A percentile compares a stretch with the other conserved stretches of the same genome.
Evolutionary conservation across 2,888 invertebrate genomes (phyloP).

Genomic region (Orthonevra nobilis): DNA sequence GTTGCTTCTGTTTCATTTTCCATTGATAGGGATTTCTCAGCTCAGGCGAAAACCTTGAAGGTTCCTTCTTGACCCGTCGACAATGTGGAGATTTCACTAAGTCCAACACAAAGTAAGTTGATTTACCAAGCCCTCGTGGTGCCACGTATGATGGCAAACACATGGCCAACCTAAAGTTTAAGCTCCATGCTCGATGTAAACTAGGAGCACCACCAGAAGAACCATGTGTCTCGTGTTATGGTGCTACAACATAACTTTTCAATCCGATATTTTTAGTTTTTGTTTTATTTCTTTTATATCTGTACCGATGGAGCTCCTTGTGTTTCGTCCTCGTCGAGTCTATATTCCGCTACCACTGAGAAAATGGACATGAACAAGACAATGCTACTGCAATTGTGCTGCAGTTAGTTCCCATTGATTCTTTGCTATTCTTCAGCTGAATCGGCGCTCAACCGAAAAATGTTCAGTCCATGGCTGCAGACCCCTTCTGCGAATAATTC

Average conservation of each 20-base stretch:
- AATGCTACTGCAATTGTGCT: conserved; percentile 48
- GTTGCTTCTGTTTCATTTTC: conserved; percentile 47
- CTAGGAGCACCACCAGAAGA: conserved; percentile 6
- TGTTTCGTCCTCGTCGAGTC: conserved; percentile 22
- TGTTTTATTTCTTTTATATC: not conserved
- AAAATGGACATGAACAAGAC: too few relatives aligned
- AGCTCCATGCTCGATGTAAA: conserved; percentile 15
- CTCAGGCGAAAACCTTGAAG: conserved; percentile 9
- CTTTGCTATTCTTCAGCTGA: conserved; percentile 18
- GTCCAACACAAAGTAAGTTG: conserved; percentile 22
- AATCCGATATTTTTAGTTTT: conserved; percentile 54
- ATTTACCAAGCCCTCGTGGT: conserved; percentile 11
- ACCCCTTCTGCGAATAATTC: conserved; percentile 55
- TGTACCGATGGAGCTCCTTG: conserved; percentile 26
- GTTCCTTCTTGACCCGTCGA: conserved; percentile 24
- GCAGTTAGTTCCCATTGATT: too few relatives aligned
- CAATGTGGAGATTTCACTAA: conserved; percentile 41
- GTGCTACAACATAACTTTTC: conserved; percentile 66
- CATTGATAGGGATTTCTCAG: conserved; percentile 15
- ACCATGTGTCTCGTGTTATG: conserved; percentile 65
- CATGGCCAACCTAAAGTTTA: conserved; percentile 18
- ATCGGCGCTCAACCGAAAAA: conserved; percentile 61
- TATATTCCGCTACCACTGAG: not conserved
- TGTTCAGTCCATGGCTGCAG: conserved; percentile 32
- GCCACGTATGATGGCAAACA: conserved; percentile 17